Base-by-base conservation (phyloP, 2,113 vertebrate species). In the Lasiurus borealis region DNA sequence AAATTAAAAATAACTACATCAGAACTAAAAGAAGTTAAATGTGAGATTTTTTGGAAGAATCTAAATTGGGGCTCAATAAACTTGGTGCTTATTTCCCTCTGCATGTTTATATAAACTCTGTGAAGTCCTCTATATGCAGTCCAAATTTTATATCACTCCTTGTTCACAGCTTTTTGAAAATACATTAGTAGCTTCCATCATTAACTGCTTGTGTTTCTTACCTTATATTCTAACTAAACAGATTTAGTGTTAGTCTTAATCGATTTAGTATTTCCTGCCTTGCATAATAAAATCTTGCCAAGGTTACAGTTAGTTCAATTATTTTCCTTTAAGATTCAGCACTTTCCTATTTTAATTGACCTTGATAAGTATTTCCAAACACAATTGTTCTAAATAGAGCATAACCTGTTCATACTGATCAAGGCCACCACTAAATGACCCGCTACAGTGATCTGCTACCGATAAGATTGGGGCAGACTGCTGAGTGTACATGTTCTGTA, bases 241-340 rank as follows among this genome's bases (percentile, higher is more conserved):
- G 23, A 15, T 88, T 83, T 76, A 6, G 1, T 44, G 68, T 75
- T 40, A 50, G 81, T 94, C 40, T 40, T 7, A 75, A 82, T 50
- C 0, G 18, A 69, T 66, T 46, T 57, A 57, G 27, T 66, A n/a
- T 88, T 85, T 90, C 91, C 62, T 19, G 57, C 19, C 85, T 1
- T 36, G 7, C 14, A 10, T 77, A 81, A 86, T 68, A 78, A 91
- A 86, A 40, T 66, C 9, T 40, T 80, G 10, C 9, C 29, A 86
- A 59, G 29, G 57, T 78, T 93, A 44, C 4, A 78, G 7, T 88
- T 68, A 85, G 29, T 36, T 91, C 13, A 71, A 40, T 78, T 73
- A 50, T 80, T 83, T 86, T 81, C 19, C 12, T 76, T 89, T 18
- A 84, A 80, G 66, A 91, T 68, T 93, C 76, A 94, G 52, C 68